Conservation (phyloP, 2,797 vertebrate genomes). For the Phrynocephalus forsythii region DNA sequence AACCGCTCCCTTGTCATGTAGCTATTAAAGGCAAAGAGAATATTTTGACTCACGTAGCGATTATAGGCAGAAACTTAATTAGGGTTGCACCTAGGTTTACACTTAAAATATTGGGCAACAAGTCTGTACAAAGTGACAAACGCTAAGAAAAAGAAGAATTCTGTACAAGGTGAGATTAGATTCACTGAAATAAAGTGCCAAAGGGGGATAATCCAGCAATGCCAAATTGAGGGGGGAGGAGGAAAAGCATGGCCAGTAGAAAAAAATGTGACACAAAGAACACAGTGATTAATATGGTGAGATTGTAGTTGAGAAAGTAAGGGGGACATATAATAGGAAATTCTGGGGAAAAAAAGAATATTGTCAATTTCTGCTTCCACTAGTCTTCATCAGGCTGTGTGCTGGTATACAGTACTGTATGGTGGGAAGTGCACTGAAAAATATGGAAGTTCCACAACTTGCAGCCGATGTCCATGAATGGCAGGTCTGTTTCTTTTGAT, state of each 20-base stretch:
- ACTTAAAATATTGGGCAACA: slow-evolving; percentile 18
- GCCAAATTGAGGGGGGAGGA: not conserved
- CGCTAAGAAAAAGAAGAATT: not conserved
- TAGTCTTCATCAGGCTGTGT: no score
- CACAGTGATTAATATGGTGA: not conserved
- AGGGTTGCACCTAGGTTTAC: slow-evolving; percentile 16
- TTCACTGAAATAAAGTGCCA: not conserved
- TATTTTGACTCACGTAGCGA: slow-evolving; percentile 5
- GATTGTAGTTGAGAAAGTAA: no score
- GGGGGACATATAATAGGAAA: no score
- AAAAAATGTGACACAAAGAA: not conserved
- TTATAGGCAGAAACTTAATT: slow-evolving; percentile 13
- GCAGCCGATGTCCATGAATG: no score
- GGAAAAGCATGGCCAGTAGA: not conserved
- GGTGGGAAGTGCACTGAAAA: no score
- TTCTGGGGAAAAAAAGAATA: no score
- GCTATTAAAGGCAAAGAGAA: slow-evolving; percentile 11
- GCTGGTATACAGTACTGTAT: no score
- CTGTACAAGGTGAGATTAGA: slow-evolving; percentile 14
- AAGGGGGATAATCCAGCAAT: not conserved
- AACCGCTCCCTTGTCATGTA: slow-evolving; percentile 21
- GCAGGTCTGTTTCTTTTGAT: no score
- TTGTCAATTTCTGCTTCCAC: no score
- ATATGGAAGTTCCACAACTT: no score
- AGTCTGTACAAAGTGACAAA: not conserved